A percentile compares a stretch with the other conserved stretches of the same genome.
Evolutionary conservation across 2,888 invertebrate genomes (phyloP).

Genomic region (Microchrysa polita): DNA sequence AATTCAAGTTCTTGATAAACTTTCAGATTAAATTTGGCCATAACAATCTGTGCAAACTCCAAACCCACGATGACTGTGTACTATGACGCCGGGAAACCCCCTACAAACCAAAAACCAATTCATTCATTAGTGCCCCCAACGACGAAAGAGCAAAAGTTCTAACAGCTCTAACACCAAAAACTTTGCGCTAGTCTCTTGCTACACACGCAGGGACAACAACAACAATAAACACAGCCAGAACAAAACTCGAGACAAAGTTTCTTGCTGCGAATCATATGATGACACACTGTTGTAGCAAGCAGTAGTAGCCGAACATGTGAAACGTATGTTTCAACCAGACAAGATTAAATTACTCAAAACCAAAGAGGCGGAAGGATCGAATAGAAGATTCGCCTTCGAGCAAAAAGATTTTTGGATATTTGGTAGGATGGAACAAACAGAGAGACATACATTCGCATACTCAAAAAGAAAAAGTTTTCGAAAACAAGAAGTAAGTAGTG

Average conservation of each 20-base stretch:
- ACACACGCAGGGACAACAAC: slow-evolving; percentile 26
- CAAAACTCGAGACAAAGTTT: slow-evolving; percentile 15
- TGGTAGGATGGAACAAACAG: not conserved
- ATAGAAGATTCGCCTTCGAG: not conserved
- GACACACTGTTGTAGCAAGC: too few relatives aligned
- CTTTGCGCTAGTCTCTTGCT: slow-evolving; percentile 10
- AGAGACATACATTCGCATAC: too few relatives aligned
- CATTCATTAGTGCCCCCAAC: slow-evolving; percentile 29
- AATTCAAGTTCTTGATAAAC: not conserved
- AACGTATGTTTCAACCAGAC: slow-evolving; percentile 23
- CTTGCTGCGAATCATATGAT: slow-evolving; percentile 17
- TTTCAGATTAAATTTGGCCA: not conserved
- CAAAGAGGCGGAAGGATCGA: slow-evolving; percentile 10
- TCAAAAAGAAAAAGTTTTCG: too few relatives aligned
- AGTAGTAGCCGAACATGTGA: slow-evolving; percentile 7
- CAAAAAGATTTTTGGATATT: not conserved
- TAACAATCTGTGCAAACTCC: not conserved
- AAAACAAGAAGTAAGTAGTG: too few relatives aligned
- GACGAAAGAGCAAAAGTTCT: slow-evolving; percentile 29
- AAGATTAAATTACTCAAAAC: slow-evolving; percentile 35
- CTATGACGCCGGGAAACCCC: slow-evolving; percentile 1
- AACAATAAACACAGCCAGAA: too few relatives aligned
- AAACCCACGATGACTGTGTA: not conserved
- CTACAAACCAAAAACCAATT: slow-evolving; percentile 10
- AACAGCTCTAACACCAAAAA: slow-evolving; percentile 24